Evolutionary conservation across 2,797 vertebrate genomes (phyloP).

Genomic region (Smutsia temminckii): DNA sequence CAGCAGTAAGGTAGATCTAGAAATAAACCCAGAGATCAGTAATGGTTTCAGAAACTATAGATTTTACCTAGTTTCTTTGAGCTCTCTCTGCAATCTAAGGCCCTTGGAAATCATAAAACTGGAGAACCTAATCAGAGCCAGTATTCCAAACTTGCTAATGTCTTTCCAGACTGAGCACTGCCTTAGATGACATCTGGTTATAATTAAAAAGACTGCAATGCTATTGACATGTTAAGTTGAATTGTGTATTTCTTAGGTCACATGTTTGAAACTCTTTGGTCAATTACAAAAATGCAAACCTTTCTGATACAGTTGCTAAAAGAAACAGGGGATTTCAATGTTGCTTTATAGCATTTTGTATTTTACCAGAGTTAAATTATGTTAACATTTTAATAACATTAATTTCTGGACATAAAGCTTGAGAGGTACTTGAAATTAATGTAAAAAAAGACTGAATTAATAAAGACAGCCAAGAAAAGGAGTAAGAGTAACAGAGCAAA

Average conservation of each 20-base stretch:
- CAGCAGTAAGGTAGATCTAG: not conserved
- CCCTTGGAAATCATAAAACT: slow-evolving; percentile 9
- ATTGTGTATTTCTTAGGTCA: slow-evolving; percentile 28
- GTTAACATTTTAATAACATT: not conserved
- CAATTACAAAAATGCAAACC: slow-evolving; percentile 3
- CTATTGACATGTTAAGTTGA: slow-evolving; percentile 24
- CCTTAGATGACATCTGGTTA: not conserved
- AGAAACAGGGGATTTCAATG: slow-evolving; percentile 4
- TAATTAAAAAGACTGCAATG: not conserved
- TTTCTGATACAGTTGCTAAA: slow-evolving; percentile 12
- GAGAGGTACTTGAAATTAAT: not conserved
- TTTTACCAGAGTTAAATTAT: not conserved
- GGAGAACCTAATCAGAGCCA: not conserved
- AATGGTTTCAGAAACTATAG: slow-evolving; percentile 1
- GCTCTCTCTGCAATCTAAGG: not conserved
- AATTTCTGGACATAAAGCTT: not conserved
- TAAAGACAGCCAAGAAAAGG: not conserved
- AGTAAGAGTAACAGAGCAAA: not conserved
- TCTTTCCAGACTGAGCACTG: not conserved
- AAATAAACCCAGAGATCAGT: slow-evolving; percentile 44
- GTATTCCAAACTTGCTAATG: not conserved
- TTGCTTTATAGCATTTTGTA: slow-evolving; percentile 40
- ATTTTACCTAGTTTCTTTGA: slow-evolving; percentile 14
- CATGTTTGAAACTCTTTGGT: slow-evolving; percentile 6
- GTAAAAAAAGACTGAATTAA: not conserved